Base-by-base conservation (phyloP, 2,113 vertebrate species). In the Cacatua alba region DNA sequence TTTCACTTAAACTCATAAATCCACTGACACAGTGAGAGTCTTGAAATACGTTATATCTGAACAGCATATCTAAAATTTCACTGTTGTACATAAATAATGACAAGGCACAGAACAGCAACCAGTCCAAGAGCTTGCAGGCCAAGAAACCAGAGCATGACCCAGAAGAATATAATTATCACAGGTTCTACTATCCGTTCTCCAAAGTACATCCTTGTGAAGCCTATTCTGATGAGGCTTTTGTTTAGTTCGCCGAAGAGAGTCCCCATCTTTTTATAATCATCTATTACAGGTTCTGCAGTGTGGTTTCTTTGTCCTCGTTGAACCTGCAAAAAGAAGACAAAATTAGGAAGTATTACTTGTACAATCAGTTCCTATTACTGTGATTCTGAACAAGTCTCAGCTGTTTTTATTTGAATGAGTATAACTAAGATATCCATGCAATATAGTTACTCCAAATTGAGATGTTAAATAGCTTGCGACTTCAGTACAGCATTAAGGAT, bases 21-120 rank as follows among this genome's bases (percentile, higher is more conserved):
- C 91, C 91, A 90, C 70, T 80, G 72, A 53, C 75, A 93, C 10
- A 17, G 60, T 49, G 82, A 91, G 46, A 88, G 94, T 43, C 69
- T 69, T 92, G 83, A 88, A 93, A 96, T 62, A 89, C 21, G 31
- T 74, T 68, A 90, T 68, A 90, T 77, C 55, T 19, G 26, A 80
- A 55, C n/a, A 59, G 39, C 68, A 91, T 48, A 53, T 21, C 12
- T 43, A 72, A 51, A 75, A 91, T 80, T 57, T 98, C 97, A 99
- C 94, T 99, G 98, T 90, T 99, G 99, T 78, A 99, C 99, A 96
- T 99, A 99, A 98, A 99, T 99, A 97, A 99, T 99, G 91, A 99
- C 98, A 96, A 99, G 98, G 98, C 99, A 99, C 90, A 99, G 98
- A 87, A 99, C 98, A 94, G 99, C 99, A 87, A 99, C 99, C 17